phyloP scores from a whole-genome alignment of 2,113 vertebrate genomes.

The Amphiprion ocellaris region DNA sequence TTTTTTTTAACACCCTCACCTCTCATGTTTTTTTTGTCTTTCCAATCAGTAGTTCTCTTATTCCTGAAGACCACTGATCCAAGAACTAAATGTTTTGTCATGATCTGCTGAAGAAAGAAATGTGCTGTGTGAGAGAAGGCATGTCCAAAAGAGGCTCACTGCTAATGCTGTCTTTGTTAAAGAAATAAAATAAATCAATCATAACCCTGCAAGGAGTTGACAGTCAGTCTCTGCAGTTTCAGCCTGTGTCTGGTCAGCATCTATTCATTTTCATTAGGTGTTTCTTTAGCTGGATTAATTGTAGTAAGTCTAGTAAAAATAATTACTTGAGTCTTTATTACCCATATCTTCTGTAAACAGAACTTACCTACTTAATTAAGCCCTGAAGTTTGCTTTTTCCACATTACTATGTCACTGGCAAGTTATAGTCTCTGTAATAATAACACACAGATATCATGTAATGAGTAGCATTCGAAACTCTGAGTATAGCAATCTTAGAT shows the following conservation, averaged over 20 bases:
- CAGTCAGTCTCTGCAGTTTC: too few species aligned
- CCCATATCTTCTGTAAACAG: neutral
- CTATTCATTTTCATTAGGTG: too few species aligned
- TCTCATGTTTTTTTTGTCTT: conserved; percentile 33
- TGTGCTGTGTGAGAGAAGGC: conserved; percentile 26
- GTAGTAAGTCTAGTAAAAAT: too few species aligned
- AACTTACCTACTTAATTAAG: neutral
- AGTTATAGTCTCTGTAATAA: too few species aligned
- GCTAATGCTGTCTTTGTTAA: conserved; percentile 67
- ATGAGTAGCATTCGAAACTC: too few species aligned
- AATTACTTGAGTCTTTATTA: neutral
- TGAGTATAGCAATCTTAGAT: too few species aligned
- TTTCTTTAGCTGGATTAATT: too few species aligned
- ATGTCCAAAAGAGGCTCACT: conserved; percentile 54
- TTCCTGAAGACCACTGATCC: conserved; percentile 68
- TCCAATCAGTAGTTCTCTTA: conserved; percentile 62
- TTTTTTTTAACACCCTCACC: conserved; percentile 7
- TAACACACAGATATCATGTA: too few species aligned
- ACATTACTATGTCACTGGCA: too few species aligned
- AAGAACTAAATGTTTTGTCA: conserved; percentile 65
- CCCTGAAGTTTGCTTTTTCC: too few species aligned
- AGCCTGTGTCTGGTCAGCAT: too few species aligned
- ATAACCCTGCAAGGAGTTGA: neutral
- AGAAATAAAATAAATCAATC: conserved; percentile 69
- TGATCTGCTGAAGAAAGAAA: conserved; percentile 72